Conservation (phyloP, 1,140 invertebrate genomes). For the Nasonia vitripennis region DNA sequence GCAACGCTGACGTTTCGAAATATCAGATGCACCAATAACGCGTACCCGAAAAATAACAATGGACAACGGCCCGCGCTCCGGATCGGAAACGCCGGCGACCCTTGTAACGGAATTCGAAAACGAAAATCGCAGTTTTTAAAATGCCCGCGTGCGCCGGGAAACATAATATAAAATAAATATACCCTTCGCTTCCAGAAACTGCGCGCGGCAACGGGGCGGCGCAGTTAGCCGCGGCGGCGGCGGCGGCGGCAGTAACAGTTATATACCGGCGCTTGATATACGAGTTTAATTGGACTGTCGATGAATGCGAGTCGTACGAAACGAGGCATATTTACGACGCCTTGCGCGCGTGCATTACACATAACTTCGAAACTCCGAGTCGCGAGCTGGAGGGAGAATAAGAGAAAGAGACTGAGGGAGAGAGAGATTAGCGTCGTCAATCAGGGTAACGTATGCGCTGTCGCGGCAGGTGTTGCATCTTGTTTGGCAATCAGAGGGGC, state of each 20-base stretch:
- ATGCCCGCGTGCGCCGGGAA: not conserved
- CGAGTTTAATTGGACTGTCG: slow-evolving; percentile 38
- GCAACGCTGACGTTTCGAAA: no score
- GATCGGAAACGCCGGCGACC: not conserved
- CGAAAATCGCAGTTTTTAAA: slow-evolving; percentile 9
- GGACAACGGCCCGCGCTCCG: not conserved
- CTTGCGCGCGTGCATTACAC: slow-evolving; percentile 16
- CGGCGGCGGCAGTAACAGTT: not conserved
- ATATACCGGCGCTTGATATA: slow-evolving; percentile 30
- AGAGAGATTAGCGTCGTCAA: slow-evolving; percentile 26
- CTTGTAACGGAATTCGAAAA: not conserved
- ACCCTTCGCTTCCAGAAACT: not conserved
- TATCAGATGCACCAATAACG: no score
- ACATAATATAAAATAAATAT: slow-evolving; percentile 6
- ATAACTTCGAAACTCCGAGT: slow-evolving; percentile 6
- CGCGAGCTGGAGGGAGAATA: not conserved
- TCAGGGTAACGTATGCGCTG: not conserved
- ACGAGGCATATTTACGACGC: slow-evolving; percentile 32
- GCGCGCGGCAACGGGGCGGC: no score
- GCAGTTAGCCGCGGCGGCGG: not conserved
- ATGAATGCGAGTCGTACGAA: slow-evolving; percentile 9
- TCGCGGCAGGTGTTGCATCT: slow-evolving; percentile 37
- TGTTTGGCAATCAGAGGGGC: slow-evolving; percentile 28
- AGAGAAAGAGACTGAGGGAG: not conserved
- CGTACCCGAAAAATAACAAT: not conserved